Conservation (phyloP, 2,797 vertebrate species). For the Clarias laeviceps region DNA sequence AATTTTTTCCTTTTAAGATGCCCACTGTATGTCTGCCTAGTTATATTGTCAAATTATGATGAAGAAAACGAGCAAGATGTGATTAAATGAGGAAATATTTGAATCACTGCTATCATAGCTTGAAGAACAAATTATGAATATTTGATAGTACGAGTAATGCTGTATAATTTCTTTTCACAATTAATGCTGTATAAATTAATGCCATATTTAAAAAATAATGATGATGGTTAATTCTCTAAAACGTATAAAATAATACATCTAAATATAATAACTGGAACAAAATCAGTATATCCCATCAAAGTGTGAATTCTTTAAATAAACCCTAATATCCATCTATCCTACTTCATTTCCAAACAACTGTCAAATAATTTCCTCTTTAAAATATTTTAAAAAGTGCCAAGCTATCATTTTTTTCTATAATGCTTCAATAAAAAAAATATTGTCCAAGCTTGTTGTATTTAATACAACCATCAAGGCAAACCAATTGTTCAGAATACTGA, state of each 20-base stretch:
- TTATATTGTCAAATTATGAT: constrained; percentile 36
- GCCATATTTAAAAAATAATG: constrained; percentile 51
- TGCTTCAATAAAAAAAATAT: constrained; percentile 60
- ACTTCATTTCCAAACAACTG: constrained; percentile 66
- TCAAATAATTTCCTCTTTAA: constrained; percentile 62
- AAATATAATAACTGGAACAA: constrained; percentile 47
- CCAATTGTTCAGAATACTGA: constrained; percentile 60
- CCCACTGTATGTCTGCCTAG: background rate
- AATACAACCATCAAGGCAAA: constrained; percentile 73
- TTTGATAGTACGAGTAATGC: constrained; percentile 42
- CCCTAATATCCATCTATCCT: constrained; percentile 67
- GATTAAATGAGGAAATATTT: constrained; percentile 41
- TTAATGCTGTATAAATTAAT: constrained; percentile 39
- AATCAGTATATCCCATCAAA: constrained; percentile 37
- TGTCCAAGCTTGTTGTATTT: constrained; percentile 71
- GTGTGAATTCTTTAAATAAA: constrained; percentile 66
- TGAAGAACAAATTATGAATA: constrained; percentile 14
- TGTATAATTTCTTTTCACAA: constrained; percentile 23
- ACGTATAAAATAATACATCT: constrained; percentile 50
- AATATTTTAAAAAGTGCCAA: constrained; percentile 67
- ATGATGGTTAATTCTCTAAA: constrained; percentile 59
- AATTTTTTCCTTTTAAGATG: constrained; percentile 45
- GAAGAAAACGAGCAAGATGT: constrained; percentile 20
- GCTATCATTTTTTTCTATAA: constrained; percentile 73
- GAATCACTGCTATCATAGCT: constrained; percentile 51